Percentiles rank a stretch among this genome's conserved stretches.
Conservation (phyloP, 2,797 vertebrate genomes). For the Nothura maculosa region DNA sequence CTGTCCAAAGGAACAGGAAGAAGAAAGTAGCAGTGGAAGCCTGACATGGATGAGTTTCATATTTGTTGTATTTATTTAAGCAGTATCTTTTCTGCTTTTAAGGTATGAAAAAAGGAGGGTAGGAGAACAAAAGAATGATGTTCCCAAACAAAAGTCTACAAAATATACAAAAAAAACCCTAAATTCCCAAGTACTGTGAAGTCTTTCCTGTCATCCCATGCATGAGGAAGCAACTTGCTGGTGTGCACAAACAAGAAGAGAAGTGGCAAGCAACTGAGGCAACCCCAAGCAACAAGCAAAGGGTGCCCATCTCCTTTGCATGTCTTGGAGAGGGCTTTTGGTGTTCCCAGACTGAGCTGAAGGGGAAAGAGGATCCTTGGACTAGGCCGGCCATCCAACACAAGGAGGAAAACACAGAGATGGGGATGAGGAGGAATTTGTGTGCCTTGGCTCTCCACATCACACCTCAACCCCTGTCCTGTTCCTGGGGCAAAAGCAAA, state of each 20-base stretch:
- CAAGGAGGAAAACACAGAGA: not conserved
- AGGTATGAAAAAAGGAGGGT: not conserved
- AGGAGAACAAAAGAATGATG: not conserved
- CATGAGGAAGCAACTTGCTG: not conserved
- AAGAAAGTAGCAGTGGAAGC: not conserved
- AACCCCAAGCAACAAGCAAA: not conserved
- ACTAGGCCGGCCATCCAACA: not conserved
- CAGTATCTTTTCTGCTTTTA: not conserved
- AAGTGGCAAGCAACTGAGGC: not conserved
- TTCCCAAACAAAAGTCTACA: not conserved
- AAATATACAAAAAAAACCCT: not conserved
- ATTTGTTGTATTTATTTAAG: not conserved
- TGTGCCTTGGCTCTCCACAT: not conserved
- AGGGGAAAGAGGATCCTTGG: not conserved
- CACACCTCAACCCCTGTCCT: not conserved
- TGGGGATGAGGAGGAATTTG: not conserved
- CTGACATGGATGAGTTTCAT: not conserved
- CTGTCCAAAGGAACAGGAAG: conserved; percentile 27
- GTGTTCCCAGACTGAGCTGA: not conserved
- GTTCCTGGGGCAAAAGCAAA: not conserved
- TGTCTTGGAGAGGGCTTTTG: not conserved
- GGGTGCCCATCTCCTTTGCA: fast-evolving
- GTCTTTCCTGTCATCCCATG: not conserved
- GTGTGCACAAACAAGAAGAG: not conserved
- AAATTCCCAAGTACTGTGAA: not conserved